Percentiles rank a stretch among this genome's conserved stretches.
Conservation (phyloP, 2,888 invertebrate genomes). For the Pharmacophagus antenor region DNA sequence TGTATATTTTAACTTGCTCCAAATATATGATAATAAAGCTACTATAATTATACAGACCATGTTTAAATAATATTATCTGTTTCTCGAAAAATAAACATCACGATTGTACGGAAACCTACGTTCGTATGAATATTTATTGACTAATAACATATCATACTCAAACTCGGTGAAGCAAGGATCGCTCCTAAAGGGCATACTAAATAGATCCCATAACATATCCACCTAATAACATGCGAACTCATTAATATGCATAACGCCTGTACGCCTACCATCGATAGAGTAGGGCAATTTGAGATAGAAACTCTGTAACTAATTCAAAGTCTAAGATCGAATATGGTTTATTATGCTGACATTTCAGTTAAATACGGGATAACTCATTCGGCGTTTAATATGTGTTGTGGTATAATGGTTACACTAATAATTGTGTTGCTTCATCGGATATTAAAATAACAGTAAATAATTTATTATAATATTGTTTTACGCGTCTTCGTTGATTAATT, state of each 20-base stretch:
- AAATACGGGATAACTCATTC: slow-evolving; percentile 41
- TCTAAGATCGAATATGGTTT: slow-evolving; percentile 59
- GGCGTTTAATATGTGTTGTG: slow-evolving; percentile 39
- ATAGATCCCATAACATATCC: slow-evolving; percentile 44
- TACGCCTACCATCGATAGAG: slow-evolving; percentile 59
- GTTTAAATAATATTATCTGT: not conserved
- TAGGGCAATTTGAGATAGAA: slow-evolving; percentile 60
- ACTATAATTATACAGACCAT: not conserved
- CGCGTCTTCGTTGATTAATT: too few relatives aligned
- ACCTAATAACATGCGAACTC: slow-evolving; percentile 58
- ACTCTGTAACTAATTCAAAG: slow-evolving; percentile 73
- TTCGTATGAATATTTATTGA: slow-evolving; percentile 43
- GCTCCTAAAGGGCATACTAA: slow-evolving; percentile 43
- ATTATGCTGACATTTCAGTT: slow-evolving; percentile 50
- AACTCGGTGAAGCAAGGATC: slow-evolving; percentile 43
- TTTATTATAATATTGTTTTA: too few relatives aligned
- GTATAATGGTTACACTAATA: not conserved
- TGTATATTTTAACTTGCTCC: not conserved
- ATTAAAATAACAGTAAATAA: too few relatives aligned
- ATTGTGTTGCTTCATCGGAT: not conserved
- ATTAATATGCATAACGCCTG: slow-evolving; percentile 73
- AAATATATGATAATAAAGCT: not conserved
- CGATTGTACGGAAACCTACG: slow-evolving; percentile 29
- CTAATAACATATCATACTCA: slow-evolving; percentile 43
- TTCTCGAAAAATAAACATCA: slow-evolving; percentile 14